Base-by-base conservation (phyloP, 1,140 invertebrate species). In the Cyclargus thomasi region DNA sequence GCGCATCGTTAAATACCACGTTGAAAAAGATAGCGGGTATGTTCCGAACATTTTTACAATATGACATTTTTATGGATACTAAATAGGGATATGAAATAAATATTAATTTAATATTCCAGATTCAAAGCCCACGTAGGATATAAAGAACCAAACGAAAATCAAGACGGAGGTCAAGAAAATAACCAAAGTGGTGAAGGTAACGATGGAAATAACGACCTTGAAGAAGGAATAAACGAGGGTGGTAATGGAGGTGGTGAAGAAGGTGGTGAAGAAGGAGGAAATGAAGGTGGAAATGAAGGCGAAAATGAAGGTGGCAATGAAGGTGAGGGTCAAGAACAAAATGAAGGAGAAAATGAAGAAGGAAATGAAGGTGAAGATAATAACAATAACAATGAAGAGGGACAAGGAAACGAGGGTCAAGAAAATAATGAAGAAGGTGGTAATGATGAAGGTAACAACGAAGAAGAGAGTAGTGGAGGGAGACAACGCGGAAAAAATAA, bases 11-110 rank as follows among this genome's bases (percentile, higher is more conserved):
- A 74, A 77, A 64, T 79, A 79, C 62, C 71, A 71, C 53, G 71
- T 69, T 67, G 74, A 77, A 55, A 74, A 77, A 69, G 68, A 73
- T 22, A 70, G 69, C 53, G 77, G 74, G 75, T 79, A 70, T 72
- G 67, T 67, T 20, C 10, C 11, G 0, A 7, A 29, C 14, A 21
- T n/a, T 22, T 20, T 23, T 16, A 62, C 4, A 11, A 22, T 62
- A 2, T 14, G 10, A 16, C 39, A 11, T 47, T 47, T 16, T 11
- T 47, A 3, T 47, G 39, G 8, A 6, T 29, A 29, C 8, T 7
- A 2, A 7, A 7, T 29, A 47, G 14, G 11, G 6, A 11, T 16
- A 47, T 8, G 2, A 47, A 47, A 16, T 47, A 47, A 47, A 23
- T 23, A 62, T 62, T 16, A 64, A 57, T 18, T 23, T 53, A 35